Evolutionary conservation across 1,140 invertebrate genomes (phyloP).

Genomic region (Gryllus bimaculatus): DNA sequence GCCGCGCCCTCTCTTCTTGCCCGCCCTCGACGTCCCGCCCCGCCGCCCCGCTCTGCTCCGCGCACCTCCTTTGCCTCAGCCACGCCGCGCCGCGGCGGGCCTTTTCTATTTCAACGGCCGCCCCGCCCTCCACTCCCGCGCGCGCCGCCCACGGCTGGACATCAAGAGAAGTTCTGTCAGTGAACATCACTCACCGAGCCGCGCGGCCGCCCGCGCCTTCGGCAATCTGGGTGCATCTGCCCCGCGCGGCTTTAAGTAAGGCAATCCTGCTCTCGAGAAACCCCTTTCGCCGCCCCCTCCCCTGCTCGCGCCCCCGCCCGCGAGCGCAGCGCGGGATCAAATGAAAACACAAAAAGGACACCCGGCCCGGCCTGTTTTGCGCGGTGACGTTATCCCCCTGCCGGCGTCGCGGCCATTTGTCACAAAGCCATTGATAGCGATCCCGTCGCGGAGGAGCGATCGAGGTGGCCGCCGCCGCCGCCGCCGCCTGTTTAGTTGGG

Average conservation of each 20-base stretch:
- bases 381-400: too few relatives aligned
- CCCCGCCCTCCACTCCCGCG: background rate
- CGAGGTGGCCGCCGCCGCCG: too few relatives aligned
- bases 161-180: constrained; percentile 19
- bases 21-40: too few relatives aligned
- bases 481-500: too few relatives aligned
- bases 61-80: too few relatives aligned
- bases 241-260: constrained; percentile 17
- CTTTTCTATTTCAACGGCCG: constrained; percentile 18
- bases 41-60: too few relatives aligned
- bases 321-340: background rate
- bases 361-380: too few relatives aligned
- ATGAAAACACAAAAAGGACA: too few relatives aligned
- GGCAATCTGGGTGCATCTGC: constrained; percentile 10
- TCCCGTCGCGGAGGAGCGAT: too few relatives aligned
- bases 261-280: constrained; percentile 9
- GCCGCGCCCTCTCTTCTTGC: too few relatives aligned
- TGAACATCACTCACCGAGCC: constrained; percentile 20
- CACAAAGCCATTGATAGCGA: too few relatives aligned
- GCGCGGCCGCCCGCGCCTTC: background rate
- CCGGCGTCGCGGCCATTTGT: too few relatives aligned
- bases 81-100: background rate
- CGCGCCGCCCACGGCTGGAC: constrained; percentile 11
- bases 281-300: background rate
- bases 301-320: background rate